These are phyloP conservation scores for Emesis russula DNA, from an alignment of 2,888 invertebrate species.

Conservation along the genomic window DNA sequence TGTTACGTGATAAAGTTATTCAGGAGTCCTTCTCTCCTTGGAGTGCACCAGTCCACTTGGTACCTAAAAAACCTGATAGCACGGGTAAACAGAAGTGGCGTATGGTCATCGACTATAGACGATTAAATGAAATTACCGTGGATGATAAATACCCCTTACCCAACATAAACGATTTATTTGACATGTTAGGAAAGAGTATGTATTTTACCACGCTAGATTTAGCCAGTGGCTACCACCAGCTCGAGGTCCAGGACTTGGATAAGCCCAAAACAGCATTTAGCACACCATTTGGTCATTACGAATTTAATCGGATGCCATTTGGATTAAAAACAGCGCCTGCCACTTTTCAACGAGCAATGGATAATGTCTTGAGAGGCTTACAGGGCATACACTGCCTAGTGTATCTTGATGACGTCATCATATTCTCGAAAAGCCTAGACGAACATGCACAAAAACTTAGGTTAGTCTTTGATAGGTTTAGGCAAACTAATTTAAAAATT, in stretches of 20 bases:
- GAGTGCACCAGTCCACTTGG: constrained; percentile 90
- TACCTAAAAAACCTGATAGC: constrained; percentile 90
- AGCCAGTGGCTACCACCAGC: constrained; percentile 86
- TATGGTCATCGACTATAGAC: not conserved
- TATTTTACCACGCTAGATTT: constrained; percentile 64
- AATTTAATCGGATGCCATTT: constrained; percentile 81
- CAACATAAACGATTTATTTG: constrained; percentile 47
- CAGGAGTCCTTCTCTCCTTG: constrained; percentile 89
- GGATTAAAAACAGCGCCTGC: constrained; percentile 70
- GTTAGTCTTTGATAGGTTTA: constrained; percentile 79
- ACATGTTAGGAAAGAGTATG: not conserved
- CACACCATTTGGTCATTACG: constrained; percentile 71
- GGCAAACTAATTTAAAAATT: constrained; percentile 81
- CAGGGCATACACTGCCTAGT: constrained; percentile 84
- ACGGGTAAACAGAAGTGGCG: not conserved
- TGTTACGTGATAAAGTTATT: constrained; percentile 89
- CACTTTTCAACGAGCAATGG: constrained; percentile 82
- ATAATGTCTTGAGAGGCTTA: constrained; percentile 78
- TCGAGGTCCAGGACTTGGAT: constrained; percentile 62
- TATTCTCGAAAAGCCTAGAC: constrained; percentile 85
- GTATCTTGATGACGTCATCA: constrained; percentile 89
- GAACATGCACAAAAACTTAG: constrained; percentile 82
- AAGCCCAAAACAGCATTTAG: constrained; percentile 73
- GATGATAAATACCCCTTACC: constrained; percentile 16
- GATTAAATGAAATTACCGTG: not conserved